phyloP scores from a whole-genome alignment of 2,888 invertebrate species.

The Tenthredo scrophulariae region DNA sequence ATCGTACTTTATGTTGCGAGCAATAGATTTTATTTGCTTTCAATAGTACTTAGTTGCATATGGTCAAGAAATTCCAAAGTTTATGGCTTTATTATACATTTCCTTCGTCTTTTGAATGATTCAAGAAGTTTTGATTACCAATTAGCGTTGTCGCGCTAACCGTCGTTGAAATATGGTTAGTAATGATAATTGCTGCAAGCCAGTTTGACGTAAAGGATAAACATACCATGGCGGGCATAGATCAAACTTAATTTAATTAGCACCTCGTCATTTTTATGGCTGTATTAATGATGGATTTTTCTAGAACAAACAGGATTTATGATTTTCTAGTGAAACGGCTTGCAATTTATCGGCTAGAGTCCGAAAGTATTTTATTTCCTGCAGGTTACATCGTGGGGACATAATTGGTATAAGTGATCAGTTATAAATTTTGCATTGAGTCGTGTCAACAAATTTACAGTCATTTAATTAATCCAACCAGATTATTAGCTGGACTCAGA shows the following conservation, averaged over 20 bases:
- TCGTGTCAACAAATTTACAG: background rate
- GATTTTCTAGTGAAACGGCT: background rate
- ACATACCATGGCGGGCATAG: background rate
- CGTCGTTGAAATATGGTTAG: background rate
- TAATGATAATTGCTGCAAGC: constrained; percentile 44
- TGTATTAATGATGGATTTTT: constrained; percentile 29
- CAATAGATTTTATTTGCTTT: background rate
- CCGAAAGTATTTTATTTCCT: background rate
- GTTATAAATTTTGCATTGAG: background rate
- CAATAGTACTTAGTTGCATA: background rate
- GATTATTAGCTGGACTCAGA: background rate
- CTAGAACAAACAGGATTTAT: constrained; percentile 33
- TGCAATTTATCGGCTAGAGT: background rate
- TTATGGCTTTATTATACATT: constrained; percentile 35
- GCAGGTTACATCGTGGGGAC: background rate
- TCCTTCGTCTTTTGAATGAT: background rate
- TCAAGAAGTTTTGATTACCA: constrained; percentile 44
- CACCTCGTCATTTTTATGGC: constrained; percentile 31
- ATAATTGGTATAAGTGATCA: background rate
- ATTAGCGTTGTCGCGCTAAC: constrained; percentile 41
- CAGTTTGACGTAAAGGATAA: background rate
- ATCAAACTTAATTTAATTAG: constrained; percentile 45
- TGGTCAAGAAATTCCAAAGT: background rate
- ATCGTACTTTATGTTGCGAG: background rate
- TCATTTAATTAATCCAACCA: background rate